Evolutionary conservation across 2,888 invertebrate genomes (phyloP).

Genomic region (Beris morrisii): DNA sequence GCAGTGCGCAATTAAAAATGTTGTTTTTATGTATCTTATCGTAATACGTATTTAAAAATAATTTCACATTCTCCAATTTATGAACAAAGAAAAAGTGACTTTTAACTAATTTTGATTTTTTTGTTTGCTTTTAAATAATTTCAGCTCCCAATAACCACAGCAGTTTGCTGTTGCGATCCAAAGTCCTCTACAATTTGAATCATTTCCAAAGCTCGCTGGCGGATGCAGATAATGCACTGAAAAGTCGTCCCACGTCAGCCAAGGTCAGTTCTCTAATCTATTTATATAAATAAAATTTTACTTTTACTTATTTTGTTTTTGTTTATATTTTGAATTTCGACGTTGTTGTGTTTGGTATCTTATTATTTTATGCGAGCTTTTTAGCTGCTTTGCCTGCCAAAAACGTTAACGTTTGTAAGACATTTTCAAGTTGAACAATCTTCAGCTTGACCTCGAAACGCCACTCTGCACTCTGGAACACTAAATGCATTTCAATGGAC

Average conservation of each 20-base stretch:
- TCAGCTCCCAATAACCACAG: slow-evolving; percentile 67
- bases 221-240: slow-evolving; percentile 67
- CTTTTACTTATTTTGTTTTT: slow-evolving; percentile 27
- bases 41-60: neutral
- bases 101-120: slow-evolving; percentile 5
- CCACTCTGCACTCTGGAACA: too few species aligned
- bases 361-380: too few species aligned
- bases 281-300: slow-evolving; percentile 16
- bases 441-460: too few species aligned
- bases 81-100: neutral
- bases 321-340: slow-evolving; percentile 19
- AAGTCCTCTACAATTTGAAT: slow-evolving; percentile 64
- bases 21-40: neutral
- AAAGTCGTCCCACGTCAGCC: slow-evolving; percentile 66
- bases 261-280: slow-evolving; percentile 59
- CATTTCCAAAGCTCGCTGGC: slow-evolving; percentile 65
- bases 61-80: neutral
- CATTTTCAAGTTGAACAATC: too few species aligned
- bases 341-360: too few species aligned
- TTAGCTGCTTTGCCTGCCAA: too few species aligned
- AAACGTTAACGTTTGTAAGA: too few species aligned
- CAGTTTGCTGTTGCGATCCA: slow-evolving; percentile 65
- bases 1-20: slow-evolving; percentile 1
- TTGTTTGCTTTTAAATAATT: slow-evolving; percentile 47
- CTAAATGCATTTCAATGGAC: too few species aligned